A percentile compares a stretch with the other conserved stretches of the same genome.
phyloP scores from a whole-genome alignment of 2,797 vertebrate species.

The Typhlichthys subterraneus region DNA sequence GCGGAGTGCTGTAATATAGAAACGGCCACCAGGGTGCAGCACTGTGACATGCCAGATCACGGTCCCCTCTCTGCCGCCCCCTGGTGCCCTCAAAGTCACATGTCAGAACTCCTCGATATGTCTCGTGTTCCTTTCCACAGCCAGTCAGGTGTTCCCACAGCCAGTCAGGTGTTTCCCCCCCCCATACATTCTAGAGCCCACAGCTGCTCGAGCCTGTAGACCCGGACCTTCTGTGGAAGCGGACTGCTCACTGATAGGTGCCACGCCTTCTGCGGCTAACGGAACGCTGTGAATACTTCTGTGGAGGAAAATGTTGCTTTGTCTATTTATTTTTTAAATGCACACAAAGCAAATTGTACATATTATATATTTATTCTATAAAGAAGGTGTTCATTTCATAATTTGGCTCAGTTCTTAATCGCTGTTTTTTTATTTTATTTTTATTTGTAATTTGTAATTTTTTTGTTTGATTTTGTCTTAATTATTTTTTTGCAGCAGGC shows the following conservation, averaged over 20 bases:
- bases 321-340: slow-evolving; percentile 85
- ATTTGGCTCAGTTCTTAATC: slow-evolving; percentile 64
- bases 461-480: slow-evolving; percentile 23
- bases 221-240: slow-evolving; percentile 29
- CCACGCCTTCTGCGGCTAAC: slow-evolving; percentile 64
- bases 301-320: slow-evolving; percentile 74
- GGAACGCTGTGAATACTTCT: slow-evolving; percentile 82
- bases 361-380: slow-evolving; percentile 88
- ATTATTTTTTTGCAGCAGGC: slow-evolving; percentile 56
- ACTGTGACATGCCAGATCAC: slow-evolving; percentile 29
- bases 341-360: slow-evolving; percentile 84
- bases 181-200: slow-evolving; percentile 24
- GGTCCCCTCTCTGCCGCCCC: slow-evolving; percentile 12
- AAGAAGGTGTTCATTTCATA: slow-evolving; percentile 81
- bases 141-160: slow-evolving; percentile 23
- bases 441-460: slow-evolving; percentile 41
- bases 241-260: slow-evolving; percentile 60
- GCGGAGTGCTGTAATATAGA: slow-evolving; percentile 63
- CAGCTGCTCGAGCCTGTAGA: slow-evolving; percentile 5
- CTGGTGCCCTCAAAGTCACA: slow-evolving; percentile 5
- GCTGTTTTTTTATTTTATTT: slow-evolving; percentile 43
- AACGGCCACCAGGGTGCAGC: slow-evolving; percentile 54
- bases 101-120: slow-evolving; percentile 7
- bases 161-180: slow-evolving; percentile 16
- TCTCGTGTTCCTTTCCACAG: slow-evolving; percentile 28